phyloP scores from a whole-genome alignment of 2,888 invertebrate species.

The Leptodirus hochenwartii region DNA sequence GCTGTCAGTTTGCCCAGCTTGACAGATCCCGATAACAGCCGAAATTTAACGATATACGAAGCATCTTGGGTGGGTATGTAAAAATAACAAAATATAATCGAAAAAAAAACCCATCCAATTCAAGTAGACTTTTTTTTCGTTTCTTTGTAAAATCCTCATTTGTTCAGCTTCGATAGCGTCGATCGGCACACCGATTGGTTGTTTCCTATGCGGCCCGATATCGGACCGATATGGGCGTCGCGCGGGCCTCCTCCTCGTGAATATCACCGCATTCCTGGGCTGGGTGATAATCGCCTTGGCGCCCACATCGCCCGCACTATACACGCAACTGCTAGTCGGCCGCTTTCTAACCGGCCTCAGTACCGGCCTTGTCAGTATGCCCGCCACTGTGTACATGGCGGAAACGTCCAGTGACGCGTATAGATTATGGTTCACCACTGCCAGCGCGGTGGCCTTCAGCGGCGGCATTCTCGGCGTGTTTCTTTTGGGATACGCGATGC shows the following conservation, averaged over 20 bases:
- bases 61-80: slow-evolving; percentile 38
- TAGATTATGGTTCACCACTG: slow-evolving; percentile 33
- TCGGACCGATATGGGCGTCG: slow-evolving; percentile 34
- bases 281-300: slow-evolving; percentile 32
- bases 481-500: slow-evolving; percentile 29
- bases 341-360: slow-evolving; percentile 31
- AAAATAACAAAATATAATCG: slow-evolving; percentile 5
- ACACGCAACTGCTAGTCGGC: slow-evolving; percentile 27
- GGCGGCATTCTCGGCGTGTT: slow-evolving; percentile 34
- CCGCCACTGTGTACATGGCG: slow-evolving; percentile 35
- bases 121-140: slow-evolving; percentile 1
- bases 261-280: slow-evolving; percentile 29
- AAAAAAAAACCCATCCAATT: not conserved
- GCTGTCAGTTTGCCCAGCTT: slow-evolving; percentile 32
- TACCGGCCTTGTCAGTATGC: slow-evolving; percentile 33
- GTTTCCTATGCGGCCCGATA: slow-evolving; percentile 30
- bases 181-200: slow-evolving; percentile 34
- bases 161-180: slow-evolving; percentile 34
- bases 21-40: slow-evolving; percentile 19
- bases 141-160: too few relatives aligned
- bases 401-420: slow-evolving; percentile 30
- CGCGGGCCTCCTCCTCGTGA: slow-evolving; percentile 28
- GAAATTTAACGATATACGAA: slow-evolving; percentile 23
- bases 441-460: slow-evolving; percentile 33
- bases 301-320: slow-evolving; percentile 17